Conservation (phyloP, 2,113 vertebrate species). For the Nothocercus nigrocapillus region DNA sequence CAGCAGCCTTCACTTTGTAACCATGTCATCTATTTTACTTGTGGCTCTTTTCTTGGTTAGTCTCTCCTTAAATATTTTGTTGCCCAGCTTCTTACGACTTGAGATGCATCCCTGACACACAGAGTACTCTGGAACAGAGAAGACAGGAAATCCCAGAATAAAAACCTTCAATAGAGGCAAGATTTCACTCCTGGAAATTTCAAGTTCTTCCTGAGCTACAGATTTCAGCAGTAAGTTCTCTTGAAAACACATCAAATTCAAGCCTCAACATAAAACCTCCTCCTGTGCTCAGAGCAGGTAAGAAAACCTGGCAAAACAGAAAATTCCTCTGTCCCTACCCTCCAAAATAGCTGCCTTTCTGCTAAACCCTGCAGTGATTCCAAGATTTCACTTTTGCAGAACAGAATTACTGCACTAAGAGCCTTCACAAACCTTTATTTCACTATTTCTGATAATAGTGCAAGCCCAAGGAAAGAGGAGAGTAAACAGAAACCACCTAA, state of each 20-base stretch:
- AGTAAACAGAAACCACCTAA: not conserved
- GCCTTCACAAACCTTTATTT: not conserved
- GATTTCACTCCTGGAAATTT: not conserved
- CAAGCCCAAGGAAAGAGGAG: not conserved
- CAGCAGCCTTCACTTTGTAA: not conserved
- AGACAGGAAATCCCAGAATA: not conserved
- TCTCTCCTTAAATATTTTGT: not conserved
- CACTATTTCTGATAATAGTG: not conserved
- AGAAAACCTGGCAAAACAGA: not conserved
- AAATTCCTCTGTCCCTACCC: not conserved
- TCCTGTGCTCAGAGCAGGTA: not conserved
- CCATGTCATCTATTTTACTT: accelerated
- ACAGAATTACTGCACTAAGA: not conserved
- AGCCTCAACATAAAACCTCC: not conserved
- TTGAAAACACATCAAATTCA: not conserved
- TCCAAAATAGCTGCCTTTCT: not conserved
- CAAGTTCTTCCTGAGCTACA: not conserved
- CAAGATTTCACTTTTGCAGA: not conserved
- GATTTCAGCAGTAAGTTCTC: not conserved
- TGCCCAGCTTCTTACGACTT: not conserved
- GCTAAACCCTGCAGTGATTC: not conserved
- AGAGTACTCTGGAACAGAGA: not conserved
- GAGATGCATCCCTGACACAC: not conserved
- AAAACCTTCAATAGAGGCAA: not conserved
- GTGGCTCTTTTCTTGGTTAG: not conserved